Evolutionary conservation across 2,113 vertebrate species (phyloP), one percentile per base, ranked within the genome.

Genomic region (Chionis minor): DNA sequence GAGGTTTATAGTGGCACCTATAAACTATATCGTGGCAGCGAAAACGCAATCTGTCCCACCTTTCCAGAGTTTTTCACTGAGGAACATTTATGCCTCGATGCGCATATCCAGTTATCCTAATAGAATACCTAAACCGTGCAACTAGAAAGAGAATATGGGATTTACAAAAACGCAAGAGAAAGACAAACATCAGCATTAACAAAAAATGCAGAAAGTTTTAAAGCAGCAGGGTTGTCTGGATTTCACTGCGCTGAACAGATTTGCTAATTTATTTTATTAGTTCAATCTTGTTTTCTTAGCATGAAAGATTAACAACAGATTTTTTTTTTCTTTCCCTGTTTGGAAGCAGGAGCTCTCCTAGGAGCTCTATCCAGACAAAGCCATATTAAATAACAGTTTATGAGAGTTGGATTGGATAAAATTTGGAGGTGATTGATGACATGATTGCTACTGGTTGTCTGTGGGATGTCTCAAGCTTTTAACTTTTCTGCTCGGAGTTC

Each of bases 251-350:
- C 40, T 84, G 87, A 97, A 94, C 90, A 88, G 84, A 86, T 81
- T 94, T 87, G n/a, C 79, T 98, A 94, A 97, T 96, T 97, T 94
- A 59, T 97, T 97, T 94, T 97, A 75, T 96, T 97, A 88, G 91
- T 86, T 93, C 91, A 89, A 20, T 89, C 47, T 95, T 90, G 75
- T 95, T 96, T 97, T 81, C 77, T 92, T 97, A 93, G 92, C 70
- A 62, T 90, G 88, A 88, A 96, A 94, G 73, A 95, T 94, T 87
- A 96, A 74, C 73, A 95, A 70, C 70, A 74, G 70, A 85, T 85
- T 67, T 93, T 94, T 81, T 32, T 88, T 52, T 81, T 75, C 67
- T 52, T 80, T 91, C 45, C 35, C 33, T 84, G 26, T 94, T 89
- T 94, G 54, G 83, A 97, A 96, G 73, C 83, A 89, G 86, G 35